These are phyloP conservation scores for Volucella inflata DNA, from an alignment of 2,888 invertebrate species.

Conservation along the genomic window DNA sequence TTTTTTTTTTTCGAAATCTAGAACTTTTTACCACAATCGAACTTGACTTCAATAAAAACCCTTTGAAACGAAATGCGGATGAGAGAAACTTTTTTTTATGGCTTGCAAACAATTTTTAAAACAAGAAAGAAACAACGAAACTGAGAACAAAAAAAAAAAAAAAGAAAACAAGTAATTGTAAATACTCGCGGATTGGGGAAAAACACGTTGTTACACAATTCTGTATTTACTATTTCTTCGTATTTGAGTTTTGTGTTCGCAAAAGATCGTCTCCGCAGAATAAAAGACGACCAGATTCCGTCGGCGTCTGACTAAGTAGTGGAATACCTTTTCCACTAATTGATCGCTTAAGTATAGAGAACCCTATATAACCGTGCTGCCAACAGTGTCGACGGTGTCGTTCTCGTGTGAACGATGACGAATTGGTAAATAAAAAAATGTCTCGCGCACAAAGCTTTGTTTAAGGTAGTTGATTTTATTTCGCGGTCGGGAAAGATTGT, in stretches of 20 bases:
- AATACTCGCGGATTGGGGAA: neutral
- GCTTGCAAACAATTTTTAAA: too few relatives aligned
- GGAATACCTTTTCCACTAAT: conserved; percentile 68
- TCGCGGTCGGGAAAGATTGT: conserved; percentile 15
- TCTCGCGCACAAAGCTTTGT: conserved; percentile 39
- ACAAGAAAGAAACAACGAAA: too few relatives aligned
- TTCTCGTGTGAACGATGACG: conserved; percentile 64
- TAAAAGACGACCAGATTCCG: conserved; percentile 43
- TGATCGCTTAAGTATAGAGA: conserved; percentile 66
- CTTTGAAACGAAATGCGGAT: too few relatives aligned
- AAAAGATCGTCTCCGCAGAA: conserved; percentile 39
- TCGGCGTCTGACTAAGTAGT: conserved; percentile 65
- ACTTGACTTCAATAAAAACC: too few relatives aligned
- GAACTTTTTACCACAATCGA: too few relatives aligned
- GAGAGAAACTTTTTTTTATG: too few relatives aligned
- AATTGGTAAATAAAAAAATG: conserved; percentile 45
- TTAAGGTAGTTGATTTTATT: conserved; percentile 22
- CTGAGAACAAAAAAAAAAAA: too few relatives aligned
- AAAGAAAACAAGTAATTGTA: too few relatives aligned
- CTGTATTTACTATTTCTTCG: conserved; percentile 12
- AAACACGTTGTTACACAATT: conserved; percentile 39
- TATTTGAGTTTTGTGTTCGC: conserved; percentile 12
- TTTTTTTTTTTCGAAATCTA: too few relatives aligned
- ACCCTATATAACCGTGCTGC: conserved; percentile 59
- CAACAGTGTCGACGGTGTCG: conserved; percentile 37